These are phyloP conservation scores for Plecturocebus donacophilus DNA, from an alignment of 2,113 vertebrate species.

Conservation along the genomic window DNA sequence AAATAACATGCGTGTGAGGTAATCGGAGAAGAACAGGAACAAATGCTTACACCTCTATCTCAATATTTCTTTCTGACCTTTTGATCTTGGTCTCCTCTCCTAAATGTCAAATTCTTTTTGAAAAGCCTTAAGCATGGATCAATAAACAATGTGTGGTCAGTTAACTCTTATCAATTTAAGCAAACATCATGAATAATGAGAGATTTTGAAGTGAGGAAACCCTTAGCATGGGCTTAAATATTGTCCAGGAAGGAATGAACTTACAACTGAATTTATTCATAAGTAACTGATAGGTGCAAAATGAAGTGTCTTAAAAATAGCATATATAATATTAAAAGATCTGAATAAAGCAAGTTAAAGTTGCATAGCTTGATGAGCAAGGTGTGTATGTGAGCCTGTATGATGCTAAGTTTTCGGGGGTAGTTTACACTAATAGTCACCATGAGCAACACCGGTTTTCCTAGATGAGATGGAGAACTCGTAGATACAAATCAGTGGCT, in stretches of 20 bases:
- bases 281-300: background rate
- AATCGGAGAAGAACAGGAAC: background rate
- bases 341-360: background rate
- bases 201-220: background rate
- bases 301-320: background rate
- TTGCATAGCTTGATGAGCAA: background rate
- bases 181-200: constrained; percentile 28
- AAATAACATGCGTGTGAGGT: background rate
- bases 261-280: background rate
- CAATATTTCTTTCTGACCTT: background rate
- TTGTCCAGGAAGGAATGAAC: background rate
- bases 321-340: background rate
- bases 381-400: no score
- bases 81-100: background rate
- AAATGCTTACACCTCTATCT: no score
- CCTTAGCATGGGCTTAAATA: background rate
- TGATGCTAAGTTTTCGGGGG: background rate
- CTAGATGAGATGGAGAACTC: background rate
- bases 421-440: background rate
- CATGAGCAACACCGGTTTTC: background rate
- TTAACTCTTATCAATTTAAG: constrained; percentile 45
- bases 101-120: background rate
- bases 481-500: background rate
- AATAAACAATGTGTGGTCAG: background rate
- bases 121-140: background rate